These are phyloP conservation scores for Romanogobio albipinnatus DNA, from an alignment of 2,113 vertebrate genomes.

Conservation along the genomic window DNA sequence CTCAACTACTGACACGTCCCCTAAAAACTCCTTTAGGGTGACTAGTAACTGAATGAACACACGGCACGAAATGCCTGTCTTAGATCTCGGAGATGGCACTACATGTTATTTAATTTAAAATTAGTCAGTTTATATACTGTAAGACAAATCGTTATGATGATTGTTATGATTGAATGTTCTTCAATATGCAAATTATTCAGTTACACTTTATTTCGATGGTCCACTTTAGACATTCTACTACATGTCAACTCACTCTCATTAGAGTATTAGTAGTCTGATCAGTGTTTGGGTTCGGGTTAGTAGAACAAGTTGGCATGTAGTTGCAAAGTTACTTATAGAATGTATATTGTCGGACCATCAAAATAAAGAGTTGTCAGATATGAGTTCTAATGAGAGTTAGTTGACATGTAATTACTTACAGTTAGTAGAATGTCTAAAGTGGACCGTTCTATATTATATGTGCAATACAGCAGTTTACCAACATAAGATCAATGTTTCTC, in stretches of 20 bases:
- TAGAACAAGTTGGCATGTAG: no score
- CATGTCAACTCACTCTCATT: no score
- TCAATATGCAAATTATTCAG: background rate
- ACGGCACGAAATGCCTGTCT: constrained; percentile 3
- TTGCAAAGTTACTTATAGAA: no score
- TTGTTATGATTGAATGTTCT: background rate
- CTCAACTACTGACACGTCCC: constrained; percentile 30
- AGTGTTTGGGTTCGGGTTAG: no score
- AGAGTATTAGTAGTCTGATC: no score
- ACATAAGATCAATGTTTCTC: background rate
- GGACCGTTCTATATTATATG: background rate
- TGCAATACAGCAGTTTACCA: background rate
- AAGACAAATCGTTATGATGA: background rate
- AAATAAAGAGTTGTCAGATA: no score
- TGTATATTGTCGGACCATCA: no score
- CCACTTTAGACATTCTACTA: no score
- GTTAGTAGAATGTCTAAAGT: no score
- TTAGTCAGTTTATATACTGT: background rate
- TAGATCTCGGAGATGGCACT: background rate
- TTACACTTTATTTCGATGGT: no score
- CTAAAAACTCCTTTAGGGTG: constrained; percentile 40
- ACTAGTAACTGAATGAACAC: constrained; percentile 33
- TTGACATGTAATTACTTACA: no score
- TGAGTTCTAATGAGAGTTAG: no score
- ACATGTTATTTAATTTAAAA: constrained; percentile 28